Percentiles rank a stretch among this genome's conserved stretches.
Conservation (phyloP, 2,113 vertebrate genomes). For the Cygnus atratus region DNA sequence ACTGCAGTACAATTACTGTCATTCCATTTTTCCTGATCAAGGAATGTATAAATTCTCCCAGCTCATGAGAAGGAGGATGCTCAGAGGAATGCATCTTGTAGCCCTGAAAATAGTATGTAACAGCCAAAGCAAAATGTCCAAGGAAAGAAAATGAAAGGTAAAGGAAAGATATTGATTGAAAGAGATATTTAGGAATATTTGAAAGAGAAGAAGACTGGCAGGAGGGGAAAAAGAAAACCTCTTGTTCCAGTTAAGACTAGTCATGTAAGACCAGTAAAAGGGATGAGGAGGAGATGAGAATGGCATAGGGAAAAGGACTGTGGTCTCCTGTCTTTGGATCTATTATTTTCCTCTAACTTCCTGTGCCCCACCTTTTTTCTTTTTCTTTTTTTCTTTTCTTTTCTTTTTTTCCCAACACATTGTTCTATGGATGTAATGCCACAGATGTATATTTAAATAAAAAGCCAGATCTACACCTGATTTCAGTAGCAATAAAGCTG, state of each 20-base stretch:
- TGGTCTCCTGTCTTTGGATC: neutral
- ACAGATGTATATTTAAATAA: neutral
- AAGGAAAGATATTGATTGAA: neutral
- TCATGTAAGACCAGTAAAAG: neutral
- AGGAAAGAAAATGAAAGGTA: neutral
- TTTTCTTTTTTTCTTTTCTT: neutral
- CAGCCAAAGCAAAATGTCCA: neutral
- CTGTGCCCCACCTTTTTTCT: neutral
- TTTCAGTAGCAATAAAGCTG: neutral
- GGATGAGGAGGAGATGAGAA: neutral
- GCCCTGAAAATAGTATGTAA: neutral
- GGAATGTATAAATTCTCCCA: neutral
- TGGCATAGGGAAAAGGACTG: neutral
- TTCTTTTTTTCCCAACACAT: neutral
- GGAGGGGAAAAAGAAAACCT: neutral
- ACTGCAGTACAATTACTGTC: neutral
- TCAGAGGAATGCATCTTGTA: neutral
- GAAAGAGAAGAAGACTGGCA: neutral
- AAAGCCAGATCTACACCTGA: neutral
- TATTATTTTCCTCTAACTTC: neutral
- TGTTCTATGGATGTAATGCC: neutral
- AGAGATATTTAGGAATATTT: neutral
- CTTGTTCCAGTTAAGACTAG: neutral
- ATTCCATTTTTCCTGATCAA: neutral
- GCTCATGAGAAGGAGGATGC: neutral